Evolutionary conservation across 2,797 vertebrate species (phyloP).

Genomic region (Dallia pectoralis): DNA sequence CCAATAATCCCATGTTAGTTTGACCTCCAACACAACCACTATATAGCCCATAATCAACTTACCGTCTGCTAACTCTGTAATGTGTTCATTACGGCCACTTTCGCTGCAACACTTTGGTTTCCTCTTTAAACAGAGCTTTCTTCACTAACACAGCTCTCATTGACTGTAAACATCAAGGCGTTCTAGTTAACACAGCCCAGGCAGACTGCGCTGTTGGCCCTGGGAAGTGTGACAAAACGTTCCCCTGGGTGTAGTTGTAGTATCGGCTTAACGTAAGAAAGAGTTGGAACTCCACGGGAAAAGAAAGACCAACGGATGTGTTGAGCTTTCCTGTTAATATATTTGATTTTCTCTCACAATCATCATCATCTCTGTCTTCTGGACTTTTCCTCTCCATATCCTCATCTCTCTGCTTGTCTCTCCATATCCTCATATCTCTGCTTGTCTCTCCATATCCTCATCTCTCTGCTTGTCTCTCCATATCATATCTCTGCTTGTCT

Average conservation of each 20-base stretch:
- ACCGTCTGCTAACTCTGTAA: conserved; percentile 31
- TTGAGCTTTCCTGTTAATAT: conserved; percentile 28
- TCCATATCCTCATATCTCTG: conserved; percentile 39
- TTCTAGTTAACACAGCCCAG: conserved; percentile 47
- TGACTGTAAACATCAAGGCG: conserved; percentile 49
- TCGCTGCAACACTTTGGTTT: conserved; percentile 43
- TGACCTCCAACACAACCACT: conserved; percentile 11
- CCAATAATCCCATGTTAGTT: conserved; percentile 2
- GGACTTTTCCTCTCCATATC: not conserved
- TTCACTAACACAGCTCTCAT: conserved; percentile 47
- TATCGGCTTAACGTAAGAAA: conserved; percentile 20
- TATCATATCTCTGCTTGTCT: not conserved
- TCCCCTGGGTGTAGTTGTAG: conserved; percentile 46
- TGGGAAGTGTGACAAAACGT: conserved; percentile 61
- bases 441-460: conserved; percentile 14
- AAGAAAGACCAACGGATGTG: conserved; percentile 16
- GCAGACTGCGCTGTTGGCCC: conserved; percentile 40
- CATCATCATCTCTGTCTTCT: conserved; percentile 2
- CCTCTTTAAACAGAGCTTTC: conserved; percentile 51
- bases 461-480: conserved; percentile 2
- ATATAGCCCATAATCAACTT: conserved; percentile 9
- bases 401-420: not conserved
- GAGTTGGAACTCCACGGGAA: conserved; percentile 9
- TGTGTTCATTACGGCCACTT: conserved; percentile 20
- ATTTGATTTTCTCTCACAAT: not conserved